Evolutionary conservation across 2,888 invertebrate genomes (phyloP), one percentile per base, ranked within the genome.

Genomic region (Seira sanloemensis): DNA sequence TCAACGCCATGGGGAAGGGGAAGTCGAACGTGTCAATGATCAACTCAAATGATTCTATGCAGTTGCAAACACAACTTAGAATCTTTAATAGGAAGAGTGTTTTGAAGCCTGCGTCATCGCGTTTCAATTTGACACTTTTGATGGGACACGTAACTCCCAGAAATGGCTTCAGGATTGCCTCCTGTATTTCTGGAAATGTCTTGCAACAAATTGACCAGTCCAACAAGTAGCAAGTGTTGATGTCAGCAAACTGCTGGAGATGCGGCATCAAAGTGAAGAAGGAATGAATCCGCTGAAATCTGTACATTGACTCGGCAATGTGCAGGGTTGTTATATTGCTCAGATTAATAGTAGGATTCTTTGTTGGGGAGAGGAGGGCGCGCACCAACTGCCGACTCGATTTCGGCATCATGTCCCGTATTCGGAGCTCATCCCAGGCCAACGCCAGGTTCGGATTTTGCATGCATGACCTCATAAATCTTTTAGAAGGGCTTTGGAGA

Each of bases 21-120:
- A 79, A 77, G 4, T 68, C 62, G 58, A 54, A 72, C 5, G 80
- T 84, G 62, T 71, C 66, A 23, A 86, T 73, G 5, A 1, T 12
- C 68, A 86, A 65, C 18, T 86, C 81, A 37, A 86, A 75, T 12
- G 21, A 75, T 82, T 86, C 86, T 62, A 86, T 68, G 16, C 54
- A 65, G n/a, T 73, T 54, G 16, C 78, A 69, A 37, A 72, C 71
- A 2, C 77, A 23, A 5, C 78, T 72, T 1, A 85, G 26, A 7
- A 86, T 37, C 65, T 85, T 86, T 46, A 86, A 50, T 0, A 82
- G 71, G 23, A 84, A 74, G 19, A 80, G 50, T 12, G 80, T 77
- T 23, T 77, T 84, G n/a, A 76, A 74, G 24, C 77, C 84, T 16
- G 78, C 68, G 26, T 84, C 83, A 25, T 84, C 78, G 24, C 80